phyloP scores from a whole-genome alignment of 2,113 vertebrate species.

The Hemibagrus wyckioides region DNA sequence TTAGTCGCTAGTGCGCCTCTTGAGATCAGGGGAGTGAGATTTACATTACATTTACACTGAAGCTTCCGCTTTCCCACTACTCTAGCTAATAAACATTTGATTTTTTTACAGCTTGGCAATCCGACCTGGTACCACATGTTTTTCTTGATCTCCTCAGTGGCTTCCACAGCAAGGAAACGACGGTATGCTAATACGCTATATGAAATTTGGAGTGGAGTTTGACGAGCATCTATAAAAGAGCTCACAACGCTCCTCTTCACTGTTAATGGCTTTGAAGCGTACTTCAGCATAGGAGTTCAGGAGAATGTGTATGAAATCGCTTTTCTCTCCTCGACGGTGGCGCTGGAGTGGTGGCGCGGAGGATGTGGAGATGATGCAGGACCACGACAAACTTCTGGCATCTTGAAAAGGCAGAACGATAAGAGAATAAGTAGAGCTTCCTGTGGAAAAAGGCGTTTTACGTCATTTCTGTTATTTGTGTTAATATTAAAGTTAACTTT shows the following conservation, averaged over 20 bases:
- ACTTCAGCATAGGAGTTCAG: background rate
- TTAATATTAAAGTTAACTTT: background rate
- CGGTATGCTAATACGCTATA: background rate
- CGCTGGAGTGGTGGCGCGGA: no score
- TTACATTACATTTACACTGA: no score
- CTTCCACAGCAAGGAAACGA: background rate
- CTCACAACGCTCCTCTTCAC: background rate
- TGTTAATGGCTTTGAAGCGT: background rate
- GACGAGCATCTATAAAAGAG: background rate
- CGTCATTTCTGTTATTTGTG: background rate
- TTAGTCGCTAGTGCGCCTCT: no score
- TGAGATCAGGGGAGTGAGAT: no score
- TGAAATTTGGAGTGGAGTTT: background rate
- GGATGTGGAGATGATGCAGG: background rate
- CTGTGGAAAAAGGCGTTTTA: constrained; percentile 47
- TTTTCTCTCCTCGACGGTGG: background rate
- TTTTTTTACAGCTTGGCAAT: background rate
- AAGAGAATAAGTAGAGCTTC: constrained; percentile 67
- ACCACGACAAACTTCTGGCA: constrained; percentile 62
- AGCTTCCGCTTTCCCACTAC: background rate
- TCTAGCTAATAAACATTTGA: background rate
- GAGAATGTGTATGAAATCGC: background rate
- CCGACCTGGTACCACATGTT: background rate
- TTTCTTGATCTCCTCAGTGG: background rate
- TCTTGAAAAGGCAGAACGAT: constrained; percentile 67